Percentiles rank a stretch among this genome's conserved stretches.
Evolutionary conservation across 2,113 vertebrate species (phyloP).

Genomic region (Platanista minor): DNA sequence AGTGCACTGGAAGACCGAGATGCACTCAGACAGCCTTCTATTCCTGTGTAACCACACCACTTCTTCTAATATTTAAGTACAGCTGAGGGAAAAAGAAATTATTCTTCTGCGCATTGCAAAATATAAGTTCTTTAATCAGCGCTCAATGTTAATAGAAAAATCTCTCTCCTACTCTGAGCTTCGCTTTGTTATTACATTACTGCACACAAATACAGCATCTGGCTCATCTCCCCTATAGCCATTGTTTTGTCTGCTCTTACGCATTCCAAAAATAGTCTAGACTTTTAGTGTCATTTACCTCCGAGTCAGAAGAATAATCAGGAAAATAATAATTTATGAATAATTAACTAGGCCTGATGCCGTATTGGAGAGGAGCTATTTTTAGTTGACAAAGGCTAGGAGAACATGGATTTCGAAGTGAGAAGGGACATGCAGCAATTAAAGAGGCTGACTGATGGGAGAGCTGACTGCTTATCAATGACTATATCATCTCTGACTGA

Average conservation of each 20-base stretch:
- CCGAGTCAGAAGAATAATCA: constrained; percentile 76
- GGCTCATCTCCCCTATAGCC: constrained; percentile 32
- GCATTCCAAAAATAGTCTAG: constrained; percentile 70
- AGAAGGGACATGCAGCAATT: constrained; percentile 54
- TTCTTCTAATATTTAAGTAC: not conserved
- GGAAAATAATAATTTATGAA: constrained; percentile 81
- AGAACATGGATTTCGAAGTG: constrained; percentile 38
- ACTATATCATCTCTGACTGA: not conserved
- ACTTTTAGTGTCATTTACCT: constrained; percentile 72
- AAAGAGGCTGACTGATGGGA: constrained; percentile 52
- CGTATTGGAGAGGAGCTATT: constrained; percentile 71
- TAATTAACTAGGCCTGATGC: constrained; percentile 73
- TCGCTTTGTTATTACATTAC: not conserved
- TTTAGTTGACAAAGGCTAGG: constrained; percentile 68
- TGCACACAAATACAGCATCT: constrained; percentile 6
- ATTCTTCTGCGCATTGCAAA: not conserved
- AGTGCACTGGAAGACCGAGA: not conserved
- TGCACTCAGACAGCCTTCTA: no score
- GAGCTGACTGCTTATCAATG: constrained; percentile 27
- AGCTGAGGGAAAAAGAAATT: not conserved
- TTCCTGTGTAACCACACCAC: rapidly evolving
- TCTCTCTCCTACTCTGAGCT: not conserved
- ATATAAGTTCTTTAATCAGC: not conserved
- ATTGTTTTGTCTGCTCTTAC: constrained; percentile 43
- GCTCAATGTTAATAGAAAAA: not conserved